A percentile compares a stretch with the other conserved stretches of the same genome.
Conservation (phyloP, 2,113 vertebrate species). For the Sorex araneus region DNA sequence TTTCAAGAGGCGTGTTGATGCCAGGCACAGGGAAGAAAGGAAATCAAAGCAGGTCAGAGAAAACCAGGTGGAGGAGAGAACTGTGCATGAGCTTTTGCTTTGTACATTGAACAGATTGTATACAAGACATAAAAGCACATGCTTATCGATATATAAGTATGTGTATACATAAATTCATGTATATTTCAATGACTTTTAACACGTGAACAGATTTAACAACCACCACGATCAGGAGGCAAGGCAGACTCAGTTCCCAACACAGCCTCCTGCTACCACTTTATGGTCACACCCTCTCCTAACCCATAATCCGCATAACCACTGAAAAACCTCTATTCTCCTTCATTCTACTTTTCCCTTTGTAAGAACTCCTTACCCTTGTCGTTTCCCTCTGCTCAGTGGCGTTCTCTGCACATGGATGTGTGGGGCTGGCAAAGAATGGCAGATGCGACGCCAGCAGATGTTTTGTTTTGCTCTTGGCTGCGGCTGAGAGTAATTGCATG, state of each 20-base stretch:
- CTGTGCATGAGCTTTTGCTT: not conserved
- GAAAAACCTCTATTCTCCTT: not conserved
- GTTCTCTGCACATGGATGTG: not conserved
- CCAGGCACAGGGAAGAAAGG: not conserved
- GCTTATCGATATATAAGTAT: not conserved
- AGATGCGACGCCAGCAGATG: not conserved
- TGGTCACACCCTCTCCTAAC: not conserved
- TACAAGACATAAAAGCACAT: not conserved
- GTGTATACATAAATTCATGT: not conserved
- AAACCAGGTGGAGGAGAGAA: not conserved
- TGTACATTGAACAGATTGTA: not conserved
- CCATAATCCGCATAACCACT: not conserved
- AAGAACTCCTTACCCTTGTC: not conserved
- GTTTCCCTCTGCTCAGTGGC: not conserved
- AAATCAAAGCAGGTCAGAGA: not conserved
- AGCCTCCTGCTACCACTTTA: not conserved
- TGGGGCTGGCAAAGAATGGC: not conserved
- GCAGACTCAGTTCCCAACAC: not conserved
- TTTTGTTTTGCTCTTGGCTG: constrained; percentile 5
- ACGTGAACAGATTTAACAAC: not conserved
- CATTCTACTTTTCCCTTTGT: not conserved
- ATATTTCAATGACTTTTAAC: constrained; percentile 35
- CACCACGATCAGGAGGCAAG: not conserved
- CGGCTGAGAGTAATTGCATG: not conserved
- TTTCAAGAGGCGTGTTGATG: not conserved